These are phyloP conservation scores for Drosophila ohnishii DNA, from an alignment of 1,140 invertebrate species.

Conservation along the genomic window DNA sequence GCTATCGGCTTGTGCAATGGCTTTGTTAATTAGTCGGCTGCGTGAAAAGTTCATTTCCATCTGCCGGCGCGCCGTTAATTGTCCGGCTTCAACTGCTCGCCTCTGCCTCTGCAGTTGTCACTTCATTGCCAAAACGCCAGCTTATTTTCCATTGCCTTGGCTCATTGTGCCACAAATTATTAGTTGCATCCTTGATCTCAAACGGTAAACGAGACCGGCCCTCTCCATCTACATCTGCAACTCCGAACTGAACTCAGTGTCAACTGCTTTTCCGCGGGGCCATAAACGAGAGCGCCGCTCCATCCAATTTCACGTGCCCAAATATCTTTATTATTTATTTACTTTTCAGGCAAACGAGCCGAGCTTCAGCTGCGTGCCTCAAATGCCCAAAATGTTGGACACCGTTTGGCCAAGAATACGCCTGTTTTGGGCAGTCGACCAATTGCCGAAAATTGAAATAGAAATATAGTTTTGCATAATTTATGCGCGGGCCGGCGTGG, in stretches of 20 bases:
- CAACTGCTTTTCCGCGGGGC: conserved; percentile 58
- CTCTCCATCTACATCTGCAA: conserved; percentile 4
- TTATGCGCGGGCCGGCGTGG: conserved; percentile 56
- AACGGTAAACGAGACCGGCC: conserved; percentile 43
- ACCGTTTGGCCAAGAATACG: conserved; percentile 54
- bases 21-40: conserved; percentile 39
- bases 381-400: conserved; percentile 39
- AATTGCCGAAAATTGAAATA: conserved; percentile 35
- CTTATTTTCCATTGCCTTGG: conserved; percentile 43
- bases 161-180: conserved; percentile 49
- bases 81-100: conserved; percentile 23
- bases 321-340: conserved; percentile 11
- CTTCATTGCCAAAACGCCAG: conserved; percentile 37
- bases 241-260: conserved; percentile 38
- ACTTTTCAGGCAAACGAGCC: conserved; percentile 30
- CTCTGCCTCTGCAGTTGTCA: conserved; percentile 44
- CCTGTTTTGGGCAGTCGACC: conserved; percentile 15
- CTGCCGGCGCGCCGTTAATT: conserved; percentile 33
- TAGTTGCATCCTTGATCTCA: conserved; percentile 72
- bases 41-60: conserved; percentile 56
- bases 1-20: conserved; percentile 35
- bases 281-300: conserved; percentile 27
- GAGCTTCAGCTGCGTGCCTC: conserved; percentile 4
- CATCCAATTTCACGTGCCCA: conserved; percentile 55
- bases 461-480: conserved; percentile 67